These are phyloP conservation scores for Tricholaema leucomelas DNA, from an alignment of 2,113 vertebrate species.

Conservation along the genomic window DNA sequence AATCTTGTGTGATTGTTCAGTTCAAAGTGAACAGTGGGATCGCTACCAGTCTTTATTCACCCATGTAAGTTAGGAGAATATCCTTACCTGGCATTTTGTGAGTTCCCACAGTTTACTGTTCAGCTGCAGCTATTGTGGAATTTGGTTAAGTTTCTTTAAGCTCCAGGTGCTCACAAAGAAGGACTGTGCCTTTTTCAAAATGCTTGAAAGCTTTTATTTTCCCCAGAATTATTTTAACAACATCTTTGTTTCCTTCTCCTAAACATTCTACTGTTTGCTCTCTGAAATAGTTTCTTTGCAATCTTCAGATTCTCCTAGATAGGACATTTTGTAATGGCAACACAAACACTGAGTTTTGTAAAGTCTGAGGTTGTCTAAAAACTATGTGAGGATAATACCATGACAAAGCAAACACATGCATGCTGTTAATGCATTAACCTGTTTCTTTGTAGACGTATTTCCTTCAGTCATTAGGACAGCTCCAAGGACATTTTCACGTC, in stretches of 20 bases:
- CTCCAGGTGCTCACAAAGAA: not conserved
- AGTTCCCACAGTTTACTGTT: not conserved
- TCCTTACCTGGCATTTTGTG: not conserved
- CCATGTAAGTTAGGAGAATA: not conserved
- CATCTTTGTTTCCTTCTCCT: constrained; percentile 43
- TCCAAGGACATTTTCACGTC: not conserved
- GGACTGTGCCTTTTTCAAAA: not conserved
- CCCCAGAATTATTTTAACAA: constrained; percentile 19
- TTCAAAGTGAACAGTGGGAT: not conserved
- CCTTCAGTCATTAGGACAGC: not conserved
- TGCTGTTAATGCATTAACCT: not conserved
- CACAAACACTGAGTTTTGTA: not conserved
- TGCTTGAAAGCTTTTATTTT: constrained; percentile 9
- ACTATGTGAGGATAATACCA: not conserved
- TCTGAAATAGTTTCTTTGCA: constrained; percentile 5
- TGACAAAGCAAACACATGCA: not conserved
- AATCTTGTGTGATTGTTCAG: not conserved
- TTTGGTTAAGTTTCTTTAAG: not conserved
- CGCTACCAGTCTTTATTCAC: not conserved
- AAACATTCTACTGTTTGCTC: constrained; percentile 20
- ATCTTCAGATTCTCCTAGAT: constrained; percentile 10
- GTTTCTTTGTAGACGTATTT: not conserved
- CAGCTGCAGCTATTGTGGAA: not conserved
- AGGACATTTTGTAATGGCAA: not conserved
- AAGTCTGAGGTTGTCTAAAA: not conserved